Conservation (phyloP, 2,797 vertebrate species). For the Molossus molossus region DNA sequence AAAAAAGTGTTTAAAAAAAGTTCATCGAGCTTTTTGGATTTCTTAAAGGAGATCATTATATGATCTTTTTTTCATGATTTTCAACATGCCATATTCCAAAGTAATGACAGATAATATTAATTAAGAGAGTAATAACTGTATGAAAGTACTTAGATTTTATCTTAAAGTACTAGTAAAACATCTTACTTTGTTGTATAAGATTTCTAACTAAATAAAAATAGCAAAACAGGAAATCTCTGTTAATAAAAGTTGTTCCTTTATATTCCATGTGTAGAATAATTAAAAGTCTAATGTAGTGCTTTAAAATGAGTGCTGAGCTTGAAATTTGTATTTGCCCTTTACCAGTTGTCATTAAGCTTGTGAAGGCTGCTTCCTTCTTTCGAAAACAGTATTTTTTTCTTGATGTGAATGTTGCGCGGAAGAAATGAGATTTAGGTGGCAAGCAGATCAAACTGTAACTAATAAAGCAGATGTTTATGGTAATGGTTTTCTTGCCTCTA, state of each 20-base stretch:
- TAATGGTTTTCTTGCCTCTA: background rate
- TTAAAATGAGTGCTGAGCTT: background rate
- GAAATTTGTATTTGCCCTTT: background rate
- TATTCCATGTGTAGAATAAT: background rate
- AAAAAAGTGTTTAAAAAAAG: background rate
- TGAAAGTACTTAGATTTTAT: background rate
- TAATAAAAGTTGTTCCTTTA: background rate
- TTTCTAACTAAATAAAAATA: slow-evolving; percentile 26
- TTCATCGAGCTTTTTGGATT: slow-evolving; percentile 33
- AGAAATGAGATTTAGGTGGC: background rate
- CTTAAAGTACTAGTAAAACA: slow-evolving; percentile 37
- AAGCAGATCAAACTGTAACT: background rate
- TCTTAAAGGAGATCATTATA: slow-evolving; percentile 10
- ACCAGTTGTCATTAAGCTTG: background rate
- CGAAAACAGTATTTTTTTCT: slow-evolving; percentile 21
- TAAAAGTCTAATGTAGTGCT: background rate
- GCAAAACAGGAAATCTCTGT: background rate
- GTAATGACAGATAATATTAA: background rate
- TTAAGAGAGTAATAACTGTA: background rate
- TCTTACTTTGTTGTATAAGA: background rate
- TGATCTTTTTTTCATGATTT: background rate
- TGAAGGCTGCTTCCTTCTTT: background rate
- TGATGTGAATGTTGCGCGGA: background rate
- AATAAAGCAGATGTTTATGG: slow-evolving; percentile 27
- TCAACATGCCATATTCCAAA: background rate